Conservation (phyloP, 92 coral and sea anemone species). For the Actinostola sp. region DNA sequence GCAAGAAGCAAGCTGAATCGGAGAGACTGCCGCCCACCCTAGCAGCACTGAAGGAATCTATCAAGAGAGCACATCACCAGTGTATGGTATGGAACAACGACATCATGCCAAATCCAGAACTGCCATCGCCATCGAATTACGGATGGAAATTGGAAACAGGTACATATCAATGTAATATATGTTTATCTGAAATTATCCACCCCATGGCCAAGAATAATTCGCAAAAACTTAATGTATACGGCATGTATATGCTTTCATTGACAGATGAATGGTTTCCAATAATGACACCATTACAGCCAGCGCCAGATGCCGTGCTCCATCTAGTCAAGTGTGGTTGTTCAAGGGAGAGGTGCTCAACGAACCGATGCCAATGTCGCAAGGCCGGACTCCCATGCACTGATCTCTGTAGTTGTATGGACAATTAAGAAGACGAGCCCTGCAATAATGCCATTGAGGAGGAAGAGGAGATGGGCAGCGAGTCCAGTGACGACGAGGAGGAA, state of each 20-base stretch:
- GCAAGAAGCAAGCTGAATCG: slow-evolving; percentile 57
- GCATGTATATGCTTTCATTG: too few species aligned
- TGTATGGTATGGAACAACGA: slow-evolving; percentile 53
- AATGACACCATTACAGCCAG: slow-evolving; percentile 42
- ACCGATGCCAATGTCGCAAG: slow-evolving; percentile 62
- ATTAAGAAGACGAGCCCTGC: slow-evolving; percentile 36
- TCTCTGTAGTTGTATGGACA: slow-evolving; percentile 63
- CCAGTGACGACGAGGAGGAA: slow-evolving; percentile 21
- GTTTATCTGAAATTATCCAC: slow-evolving; percentile 20
- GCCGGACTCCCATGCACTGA: slow-evolving; percentile 62
- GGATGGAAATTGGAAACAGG: slow-evolving; percentile 55
- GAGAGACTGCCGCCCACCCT: slow-evolving; percentile 47
- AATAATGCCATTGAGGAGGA: slow-evolving; percentile 27
- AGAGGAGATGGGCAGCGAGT: slow-evolving; percentile 25
- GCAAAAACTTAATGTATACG: too few species aligned
- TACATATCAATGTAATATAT: slow-evolving; percentile 7
- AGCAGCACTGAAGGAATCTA: slow-evolving; percentile 34
- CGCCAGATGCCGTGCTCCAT: slow-evolving; percentile 54
- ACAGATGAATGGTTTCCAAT: slow-evolving; percentile 33
- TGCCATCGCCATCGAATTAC: slow-evolving; percentile 44
- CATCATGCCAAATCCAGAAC: slow-evolving; percentile 37
- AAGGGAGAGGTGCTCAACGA: slow-evolving; percentile 44
- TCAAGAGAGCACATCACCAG: slow-evolving; percentile 47
- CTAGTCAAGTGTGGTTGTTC: slow-evolving; percentile 56
- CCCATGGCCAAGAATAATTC: background rate